A percentile compares a stretch with the other conserved stretches of the same genome.
These are phyloP conservation scores for Ameiurus melas DNA, from an alignment of 2,113 vertebrate species.

Conservation along the genomic window DNA sequence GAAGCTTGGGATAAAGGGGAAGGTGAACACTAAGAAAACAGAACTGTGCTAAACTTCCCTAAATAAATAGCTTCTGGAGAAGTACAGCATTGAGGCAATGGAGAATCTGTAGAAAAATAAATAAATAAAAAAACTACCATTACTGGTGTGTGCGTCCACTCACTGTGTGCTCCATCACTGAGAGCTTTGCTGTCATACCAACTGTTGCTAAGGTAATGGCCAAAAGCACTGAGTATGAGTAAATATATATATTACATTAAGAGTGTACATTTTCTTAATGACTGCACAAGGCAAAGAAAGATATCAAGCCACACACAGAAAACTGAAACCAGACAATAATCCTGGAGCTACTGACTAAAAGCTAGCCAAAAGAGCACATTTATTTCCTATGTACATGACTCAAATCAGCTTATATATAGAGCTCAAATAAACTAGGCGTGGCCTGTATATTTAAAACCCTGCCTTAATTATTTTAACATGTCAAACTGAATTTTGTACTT, in stretches of 20 bases:
- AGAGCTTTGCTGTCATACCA: conserved; percentile 10
- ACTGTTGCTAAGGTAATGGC: conserved; percentile 50
- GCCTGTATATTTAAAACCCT: background rate
- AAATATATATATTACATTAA: background rate
- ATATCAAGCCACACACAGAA: no score
- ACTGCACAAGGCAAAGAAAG: background rate
- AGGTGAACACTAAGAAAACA: background rate
- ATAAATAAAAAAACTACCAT: background rate
- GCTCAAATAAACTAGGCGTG: background rate
- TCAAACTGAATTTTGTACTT: background rate
- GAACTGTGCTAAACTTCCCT: background rate
- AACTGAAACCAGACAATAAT: no score
- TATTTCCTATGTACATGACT: background rate
- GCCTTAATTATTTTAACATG: background rate
- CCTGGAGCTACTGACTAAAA: background rate
- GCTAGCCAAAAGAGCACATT: no score
- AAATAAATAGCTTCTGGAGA: conserved; percentile 17
- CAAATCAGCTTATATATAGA: background rate
- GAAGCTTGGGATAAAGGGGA: background rate
- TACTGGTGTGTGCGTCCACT: background rate
- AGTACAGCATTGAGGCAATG: background rate
- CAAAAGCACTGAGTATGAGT: conserved; percentile 45
- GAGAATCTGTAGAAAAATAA: background rate
- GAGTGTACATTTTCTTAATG: background rate
- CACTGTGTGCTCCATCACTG: background rate